Base-by-base conservation (phyloP, 1,140 invertebrate species). In the Dufourea novaeangliae region DNA sequence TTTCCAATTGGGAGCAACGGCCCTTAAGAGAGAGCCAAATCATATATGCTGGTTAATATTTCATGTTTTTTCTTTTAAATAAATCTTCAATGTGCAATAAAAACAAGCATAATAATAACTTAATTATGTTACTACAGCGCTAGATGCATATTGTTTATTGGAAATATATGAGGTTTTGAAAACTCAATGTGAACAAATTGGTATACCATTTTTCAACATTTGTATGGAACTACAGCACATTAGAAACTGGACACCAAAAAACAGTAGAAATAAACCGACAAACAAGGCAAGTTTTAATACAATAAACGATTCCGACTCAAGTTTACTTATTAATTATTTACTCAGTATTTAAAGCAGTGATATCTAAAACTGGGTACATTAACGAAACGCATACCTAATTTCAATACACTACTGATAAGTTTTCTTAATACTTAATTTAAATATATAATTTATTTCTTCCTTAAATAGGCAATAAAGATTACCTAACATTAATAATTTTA, bases 1-100 rank as follows among this genome's bases (percentile, higher is more conserved):
- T 97, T 93, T 97, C 96, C 0, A 96, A 98, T 92, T 98, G 97
- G 97, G 96, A 97, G 87, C 93, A 94, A 76, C 93, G 97, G 86
- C 97, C 97, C 29, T 89, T 98, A 32, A 91, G 97, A 71, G 88
- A 94, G 52, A 94, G 94, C 69, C 97, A 98, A 92, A 94, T 97
- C 37, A 88, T 92, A 77, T 98, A 98, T 94, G 97, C 97, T 74
- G 95, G 95, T 95, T 86, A 82, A 74, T 82, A 73, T 57, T 32
- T 69, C 10, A 32, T 69, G 44, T n/a, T 25, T 29, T 62, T 54
- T 57, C n/a, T n/a, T n/a, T n/a, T n/a, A n/a, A n/a, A n/a, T n/a
- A n/a, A n/a, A 50, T 27, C 56, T 34, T 67, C 14, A 46, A 25
- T 3, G 12, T 14, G 12, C 11, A 39, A n/a, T 17, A 29, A 25